Base-by-base conservation (phyloP, 64 coral and sea anemone genomes). In the Montipora foliosa region DNA sequence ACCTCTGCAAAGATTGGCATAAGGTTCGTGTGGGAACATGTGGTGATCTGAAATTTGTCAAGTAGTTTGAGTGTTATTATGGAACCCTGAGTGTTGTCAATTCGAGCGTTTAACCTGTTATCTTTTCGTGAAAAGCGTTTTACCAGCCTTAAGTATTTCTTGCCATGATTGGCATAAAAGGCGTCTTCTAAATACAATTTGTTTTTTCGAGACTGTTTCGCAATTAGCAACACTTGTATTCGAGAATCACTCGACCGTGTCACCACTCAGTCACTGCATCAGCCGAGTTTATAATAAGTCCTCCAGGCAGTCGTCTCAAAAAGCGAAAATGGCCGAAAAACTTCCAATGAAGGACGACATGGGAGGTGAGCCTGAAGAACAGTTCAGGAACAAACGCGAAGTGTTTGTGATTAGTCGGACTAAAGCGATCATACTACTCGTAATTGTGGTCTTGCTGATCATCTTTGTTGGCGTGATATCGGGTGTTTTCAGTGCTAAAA, bases 401-500 rank as follows among this genome's bases (percentile, higher is more conserved):
- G 80, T 78, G 5, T 17, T 95, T 79, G 47, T 86, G 21, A 57
- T 95, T 47, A 78, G 80, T 21, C 89, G 89, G 62, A 95, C 75
- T 8, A 49, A 77, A 25, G 80, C 79, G 11, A 85, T 79, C 46
- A 64, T 90, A 5, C 19, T 95, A 8, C 59, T 90, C 13, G 88
- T 77, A n/a, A 85, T 57, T 29, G 93, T 95, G 8, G 51, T 95
- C 44, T 22, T 78, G 11, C 20, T 95, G 5, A 78, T 90, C 77
- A 48, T 95, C 58, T 76, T 90, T 21, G 52, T 95, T 6, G 93
- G 80, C 12, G 44, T 95, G 5, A 73, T 90, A 6, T n/a, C 71
- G 22, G 93, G 93, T 47, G 88, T 95, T 79, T 87, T 95, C 8
- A 95, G 93, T 74, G 73, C 88, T 22, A 84, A 67, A 16, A 25